phyloP scores from a whole-genome alignment of 2,888 invertebrate genomes.

The Eupithecia exiguata region DNA sequence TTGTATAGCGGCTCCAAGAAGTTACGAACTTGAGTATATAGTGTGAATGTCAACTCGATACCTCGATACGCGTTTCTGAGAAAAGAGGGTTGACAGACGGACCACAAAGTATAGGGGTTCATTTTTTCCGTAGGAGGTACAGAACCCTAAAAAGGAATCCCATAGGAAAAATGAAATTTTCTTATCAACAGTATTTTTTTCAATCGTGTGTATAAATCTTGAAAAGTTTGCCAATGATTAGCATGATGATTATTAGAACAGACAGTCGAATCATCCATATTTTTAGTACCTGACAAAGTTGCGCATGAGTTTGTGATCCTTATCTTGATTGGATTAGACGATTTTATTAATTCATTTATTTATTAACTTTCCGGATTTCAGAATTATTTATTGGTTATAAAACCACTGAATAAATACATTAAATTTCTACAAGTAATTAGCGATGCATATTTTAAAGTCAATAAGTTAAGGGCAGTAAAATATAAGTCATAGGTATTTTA shows the following conservation, averaged over 20 bases:
- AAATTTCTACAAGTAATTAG: slow-evolving; percentile 15
- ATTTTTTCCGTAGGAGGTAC: no score
- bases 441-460: slow-evolving; percentile 3
- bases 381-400: slow-evolving; percentile 24
- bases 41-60: no score
- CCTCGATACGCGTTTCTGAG: no score
- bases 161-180: no score
- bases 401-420: slow-evolving; percentile 21
- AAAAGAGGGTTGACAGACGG: no score
- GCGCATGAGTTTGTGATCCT: slow-evolving; percentile 54
- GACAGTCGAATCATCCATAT: slow-evolving; percentile 57
- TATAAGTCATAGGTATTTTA: neutral
- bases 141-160: no score
- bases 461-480: neutral
- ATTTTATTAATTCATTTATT: slow-evolving; percentile 14
- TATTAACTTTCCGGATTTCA: slow-evolving; percentile 25
- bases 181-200: no score
- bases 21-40: no score
- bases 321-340: slow-evolving; percentile 45
- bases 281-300: slow-evolving; percentile 50
- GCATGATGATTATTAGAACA: neutral
- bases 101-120: no score
- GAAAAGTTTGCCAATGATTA: neutral
- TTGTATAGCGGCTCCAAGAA: no score
- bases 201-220: neutral